Evolutionary conservation across 2,797 vertebrate species (phyloP).

Genomic region (Tenualosa ilisha): DNA sequence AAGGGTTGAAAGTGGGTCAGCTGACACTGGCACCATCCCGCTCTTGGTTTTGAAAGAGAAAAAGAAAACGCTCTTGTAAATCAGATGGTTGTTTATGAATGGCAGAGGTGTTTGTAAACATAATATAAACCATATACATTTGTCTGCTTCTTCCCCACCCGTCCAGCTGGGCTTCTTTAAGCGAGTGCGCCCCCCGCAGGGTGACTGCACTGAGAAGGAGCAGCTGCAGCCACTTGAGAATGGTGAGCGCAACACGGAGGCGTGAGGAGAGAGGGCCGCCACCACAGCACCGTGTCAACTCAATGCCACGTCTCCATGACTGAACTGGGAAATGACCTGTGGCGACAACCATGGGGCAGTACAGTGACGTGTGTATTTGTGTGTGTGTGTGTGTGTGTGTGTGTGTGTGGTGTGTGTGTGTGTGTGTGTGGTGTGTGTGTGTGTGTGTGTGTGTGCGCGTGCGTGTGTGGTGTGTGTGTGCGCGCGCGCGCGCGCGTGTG

Average conservation of each 20-base stretch:
- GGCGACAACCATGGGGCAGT: neutral
- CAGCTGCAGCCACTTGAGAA: conserved; percentile 96
- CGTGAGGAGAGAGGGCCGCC: conserved; percentile 65
- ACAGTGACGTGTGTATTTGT: neutral
- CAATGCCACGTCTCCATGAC: neutral
- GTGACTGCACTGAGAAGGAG: conserved; percentile 89
- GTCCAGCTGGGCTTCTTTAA: conserved; percentile 95
- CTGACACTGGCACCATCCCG: no score
- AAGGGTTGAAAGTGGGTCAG: no score
- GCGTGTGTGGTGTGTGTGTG: neutral
- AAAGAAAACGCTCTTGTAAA: neutral
- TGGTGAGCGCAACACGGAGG: conserved; percentile 87
- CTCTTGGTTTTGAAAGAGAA: no score
- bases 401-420: neutral
- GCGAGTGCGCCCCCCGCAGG: conserved; percentile 92
- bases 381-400: neutral
- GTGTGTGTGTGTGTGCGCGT: neutral
- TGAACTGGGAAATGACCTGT: neutral
- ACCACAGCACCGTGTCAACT: neutral
- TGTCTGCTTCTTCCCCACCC: neutral
- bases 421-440: no score
- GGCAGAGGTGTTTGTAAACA: neutral
- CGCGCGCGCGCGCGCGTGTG: neutral
- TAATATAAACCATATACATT: no score
- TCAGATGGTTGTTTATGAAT: neutral